Base-by-base conservation (phyloP, 2,888 invertebrate species). In the Perizoma flavofasciatum region DNA sequence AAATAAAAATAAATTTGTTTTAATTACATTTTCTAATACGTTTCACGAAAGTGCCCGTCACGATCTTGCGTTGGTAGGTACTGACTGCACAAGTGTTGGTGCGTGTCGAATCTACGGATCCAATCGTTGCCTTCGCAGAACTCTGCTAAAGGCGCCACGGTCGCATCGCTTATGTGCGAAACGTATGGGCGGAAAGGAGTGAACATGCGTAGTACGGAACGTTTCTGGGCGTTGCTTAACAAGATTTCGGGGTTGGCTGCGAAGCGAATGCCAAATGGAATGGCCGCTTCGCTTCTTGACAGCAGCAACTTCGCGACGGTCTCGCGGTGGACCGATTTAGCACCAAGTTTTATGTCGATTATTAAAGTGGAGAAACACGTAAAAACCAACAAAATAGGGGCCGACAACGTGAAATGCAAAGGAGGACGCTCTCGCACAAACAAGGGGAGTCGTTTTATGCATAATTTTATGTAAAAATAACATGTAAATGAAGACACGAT, bases 331-430 rank as follows among this genome's bases (percentile, higher is more conserved):
- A 77, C 79, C 78, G 80, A 82, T 75, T 74, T 78, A 79, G 75
- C 73, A 68, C 75, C 75, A 76, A 70, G 77, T 78, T 79, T 78
- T 75, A 71, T 76, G 78, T 82, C 77, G 70, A 79, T 72, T 79
- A 73, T 71, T 78, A 70, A 72, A 71, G 75, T 78, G 73, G 71
- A 72, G 68, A 74, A 79, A 76, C 73, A 75, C 78, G 75, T 79
- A 79, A 82, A 78, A 80, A 76, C 66, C 74, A 74, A 68, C 69
- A 79, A 69, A 69, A 82, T 78, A 81, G 84, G 82, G 86, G 74
- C 74, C 73, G 79, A 75, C 79, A 69, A 81, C 87, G 89, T 90
- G 91, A 90, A 85, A 92, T 92, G 89, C 91, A 91, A 89, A 92
- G 91, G 83, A 90, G 88, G 80, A 85, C 86, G 83, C 83, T 85